Base-by-base conservation (phyloP, 2,888 invertebrate genomes). In the Cataglyphis albicans region DNA sequence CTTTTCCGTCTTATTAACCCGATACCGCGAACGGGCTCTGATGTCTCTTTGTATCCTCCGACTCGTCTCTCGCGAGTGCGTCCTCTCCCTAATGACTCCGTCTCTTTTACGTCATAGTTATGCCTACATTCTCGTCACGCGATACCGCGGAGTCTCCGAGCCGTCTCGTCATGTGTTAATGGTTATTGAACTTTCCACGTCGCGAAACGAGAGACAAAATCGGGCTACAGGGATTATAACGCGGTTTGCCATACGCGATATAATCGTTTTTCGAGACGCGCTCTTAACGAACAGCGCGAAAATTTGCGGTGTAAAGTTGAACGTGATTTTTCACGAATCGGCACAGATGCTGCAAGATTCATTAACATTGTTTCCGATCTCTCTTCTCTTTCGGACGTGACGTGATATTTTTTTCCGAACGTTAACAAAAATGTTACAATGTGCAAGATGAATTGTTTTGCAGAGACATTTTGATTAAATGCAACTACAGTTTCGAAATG, bases 1-100 rank as follows among this genome's bases (percentile, higher is more conserved):
- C 67, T 84, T 82, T 84, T 81, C 87, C 81, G 57, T 89, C 81
- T 89, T 84, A 88, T 87, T 84, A 85, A 67, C 78, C 57, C 64
- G 75, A 78, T 84, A 59, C 64, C 78, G 7, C 48, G 52, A 73
- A 72, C 25, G 65, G 65, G 52, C 44, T 21, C 41, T 4, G 72
- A n/a, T 21, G 29, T 29, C 52, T 41, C 67, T 41, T 59, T 41
- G 55, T n/a, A 52, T 52, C n/a, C 52, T 44, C 38, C 35, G 29
- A 41, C 75, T 70, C 48, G 18, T 41, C 25, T 82, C 52, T 73
- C 76, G 64, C 67, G 76, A 81, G 64, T 74, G 48, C 78, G 41
- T 10, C n/a, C n/a, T n/a, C n/a, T 64, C 59, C 61, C 55, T 84
- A 89, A 88, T 84, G 75, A 73, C 61, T 72, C 18, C 61, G 38